These are phyloP conservation scores for Ladona fulva DNA, from an alignment of 1,140 invertebrate genomes.

Conservation along the genomic window DNA sequence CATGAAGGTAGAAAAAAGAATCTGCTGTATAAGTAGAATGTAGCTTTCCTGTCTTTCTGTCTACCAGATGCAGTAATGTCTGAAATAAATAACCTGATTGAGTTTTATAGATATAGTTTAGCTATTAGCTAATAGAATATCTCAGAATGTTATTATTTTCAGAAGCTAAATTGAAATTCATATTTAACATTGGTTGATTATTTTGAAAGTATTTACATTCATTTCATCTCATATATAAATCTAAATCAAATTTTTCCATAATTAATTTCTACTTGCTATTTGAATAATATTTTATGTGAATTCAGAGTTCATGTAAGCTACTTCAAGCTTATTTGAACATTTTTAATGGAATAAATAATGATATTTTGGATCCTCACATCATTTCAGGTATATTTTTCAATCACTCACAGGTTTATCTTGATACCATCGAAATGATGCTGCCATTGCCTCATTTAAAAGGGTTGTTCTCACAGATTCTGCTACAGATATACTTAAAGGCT, in stretches of 20 bases:
- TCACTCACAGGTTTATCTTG: conserved; percentile 52
- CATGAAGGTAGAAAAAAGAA: conserved; percentile 77
- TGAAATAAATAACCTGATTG: conserved; percentile 39
- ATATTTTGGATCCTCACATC: background rate
- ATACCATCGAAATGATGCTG: conserved; percentile 58
- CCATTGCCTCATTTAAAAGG: conserved; percentile 51
- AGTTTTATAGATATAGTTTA: too few species aligned
- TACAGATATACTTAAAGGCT: conserved; percentile 64
- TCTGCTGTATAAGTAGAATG: conserved; percentile 54
- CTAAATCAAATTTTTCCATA: too few species aligned
- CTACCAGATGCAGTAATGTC: conserved; percentile 66
- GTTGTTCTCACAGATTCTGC: conserved; percentile 45
- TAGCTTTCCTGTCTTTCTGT: conserved; percentile 48
- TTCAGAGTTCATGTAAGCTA: background rate
- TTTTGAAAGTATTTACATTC: too few species aligned
- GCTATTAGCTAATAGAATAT: too few species aligned
- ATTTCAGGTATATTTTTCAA: background rate
- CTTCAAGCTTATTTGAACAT: too few species aligned
- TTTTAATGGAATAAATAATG: conserved; percentile 12
- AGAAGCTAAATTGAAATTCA: too few species aligned
- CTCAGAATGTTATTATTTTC: too few species aligned
- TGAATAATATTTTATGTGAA: too few species aligned
- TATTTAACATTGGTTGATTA: too few species aligned
- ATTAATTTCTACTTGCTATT: too few species aligned
- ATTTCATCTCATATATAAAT: too few species aligned